phyloP scores from a whole-genome alignment of 2,888 invertebrate species.

The Standfussiana lucernea region DNA sequence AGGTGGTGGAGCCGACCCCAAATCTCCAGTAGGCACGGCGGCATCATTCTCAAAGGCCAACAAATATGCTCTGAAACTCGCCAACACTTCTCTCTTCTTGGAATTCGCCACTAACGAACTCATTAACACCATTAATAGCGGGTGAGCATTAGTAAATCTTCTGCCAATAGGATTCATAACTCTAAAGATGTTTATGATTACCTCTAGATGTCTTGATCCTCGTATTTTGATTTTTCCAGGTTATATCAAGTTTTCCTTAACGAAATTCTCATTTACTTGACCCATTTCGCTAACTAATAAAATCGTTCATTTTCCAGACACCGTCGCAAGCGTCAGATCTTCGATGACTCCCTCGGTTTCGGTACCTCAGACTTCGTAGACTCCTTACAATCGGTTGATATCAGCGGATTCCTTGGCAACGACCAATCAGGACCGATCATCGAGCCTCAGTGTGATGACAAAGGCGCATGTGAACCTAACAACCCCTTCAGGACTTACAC shows the following conservation, averaged over 20 bases:
- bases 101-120: slow-evolving; percentile 97
- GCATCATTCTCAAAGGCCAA: slow-evolving; percentile 98
- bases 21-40: slow-evolving; percentile 96
- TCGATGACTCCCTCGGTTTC: slow-evolving; percentile 90
- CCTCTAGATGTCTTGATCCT: neutral
- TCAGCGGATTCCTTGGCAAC: slow-evolving; percentile 92
- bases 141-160: slow-evolving; percentile 78
- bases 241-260: neutral
- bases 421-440: slow-evolving; percentile 91
- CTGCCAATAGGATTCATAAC: neutral
- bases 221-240: neutral
- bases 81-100: slow-evolving; percentile 96
- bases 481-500: slow-evolving; percentile 94
- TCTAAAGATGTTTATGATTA: neutral
- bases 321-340: slow-evolving; percentile 94
- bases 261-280: neutral
- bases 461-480: slow-evolving; percentile 93
- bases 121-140: slow-evolving; percentile 91
- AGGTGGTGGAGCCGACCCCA: slow-evolving; percentile 96
- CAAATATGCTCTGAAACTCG: slow-evolving; percentile 94
- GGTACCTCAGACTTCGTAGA: slow-evolving; percentile 92
- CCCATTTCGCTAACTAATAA: neutral
- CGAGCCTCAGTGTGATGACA: slow-evolving; percentile 93
- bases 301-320: slow-evolving; percentile 75
- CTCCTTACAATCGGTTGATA: slow-evolving; percentile 94